Evolutionary conservation across 2,888 invertebrate species (phyloP).

Genomic region (Drosophila demipolita): DNA sequence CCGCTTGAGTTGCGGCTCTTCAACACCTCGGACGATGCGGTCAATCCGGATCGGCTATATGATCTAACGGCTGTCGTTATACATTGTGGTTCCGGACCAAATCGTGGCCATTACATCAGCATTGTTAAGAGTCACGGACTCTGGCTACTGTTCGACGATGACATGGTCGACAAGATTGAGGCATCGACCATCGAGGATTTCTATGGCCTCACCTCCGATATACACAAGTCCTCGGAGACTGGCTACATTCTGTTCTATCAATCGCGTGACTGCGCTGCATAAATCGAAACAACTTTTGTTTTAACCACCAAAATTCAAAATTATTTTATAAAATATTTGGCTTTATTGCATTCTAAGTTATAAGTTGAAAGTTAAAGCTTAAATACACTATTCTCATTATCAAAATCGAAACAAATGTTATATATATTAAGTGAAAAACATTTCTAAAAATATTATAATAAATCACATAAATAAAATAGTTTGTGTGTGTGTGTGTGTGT

Average conservation of each 20-base stretch:
- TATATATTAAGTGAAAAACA: slow-evolving; percentile 21
- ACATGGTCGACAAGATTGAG: slow-evolving; percentile 99
- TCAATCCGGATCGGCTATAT: slow-evolving; percentile 98
- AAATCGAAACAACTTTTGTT: slow-evolving; percentile 10
- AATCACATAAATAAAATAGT: slow-evolving; percentile 14
- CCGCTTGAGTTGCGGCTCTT: slow-evolving; percentile 98
- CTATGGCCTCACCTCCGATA: slow-evolving; percentile 99
- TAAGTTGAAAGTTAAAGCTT: slow-evolving; percentile 24
- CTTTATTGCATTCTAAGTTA: background rate
- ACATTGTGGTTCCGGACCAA: slow-evolving; percentile 99
- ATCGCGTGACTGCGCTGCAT: slow-evolving; percentile 91
- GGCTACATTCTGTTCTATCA: slow-evolving; percentile 99
- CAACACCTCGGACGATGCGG: slow-evolving; percentile 99
- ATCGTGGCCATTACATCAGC: slow-evolving; percentile 99
- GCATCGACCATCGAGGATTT: slow-evolving; percentile 99
- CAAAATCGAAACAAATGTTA: slow-evolving; percentile 18
- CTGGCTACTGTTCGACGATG: slow-evolving; percentile 99
- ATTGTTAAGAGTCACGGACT: slow-evolving; percentile 99
- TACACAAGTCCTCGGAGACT: slow-evolving; percentile 99
- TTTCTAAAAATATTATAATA: slow-evolving; percentile 35
- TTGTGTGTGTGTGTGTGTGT: too few species aligned
- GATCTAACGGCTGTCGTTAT: slow-evolving; percentile 99
- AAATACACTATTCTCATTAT: slow-evolving; percentile 1
- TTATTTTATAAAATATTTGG: background rate
- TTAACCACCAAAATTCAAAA: background rate